Evolutionary conservation across 1,140 invertebrate species (phyloP).

Genomic region (Branchinecta lynchi): DNA sequence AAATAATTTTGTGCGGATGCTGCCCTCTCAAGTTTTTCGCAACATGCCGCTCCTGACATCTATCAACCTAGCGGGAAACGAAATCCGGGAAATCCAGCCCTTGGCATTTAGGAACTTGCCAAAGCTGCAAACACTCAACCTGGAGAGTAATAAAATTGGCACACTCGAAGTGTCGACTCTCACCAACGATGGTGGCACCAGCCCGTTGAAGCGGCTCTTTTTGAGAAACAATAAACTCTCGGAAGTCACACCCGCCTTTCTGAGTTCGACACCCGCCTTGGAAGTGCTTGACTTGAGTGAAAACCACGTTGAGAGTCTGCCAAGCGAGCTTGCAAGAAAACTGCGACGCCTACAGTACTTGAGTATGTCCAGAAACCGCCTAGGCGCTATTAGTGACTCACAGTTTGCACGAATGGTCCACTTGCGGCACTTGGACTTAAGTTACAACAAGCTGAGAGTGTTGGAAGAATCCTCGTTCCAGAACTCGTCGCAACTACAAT

Average conservation of each 20-base stretch:
- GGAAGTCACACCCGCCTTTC: slow-evolving; percentile 61
- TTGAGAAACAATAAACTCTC: slow-evolving; percentile 43
- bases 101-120: slow-evolving; percentile 28
- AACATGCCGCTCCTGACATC: slow-evolving; percentile 28
- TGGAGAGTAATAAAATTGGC: slow-evolving; percentile 29
- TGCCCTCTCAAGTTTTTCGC: slow-evolving; percentile 28
- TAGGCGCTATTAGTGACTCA: slow-evolving; percentile 24
- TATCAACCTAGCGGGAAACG: slow-evolving; percentile 30
- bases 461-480: slow-evolving; percentile 71
- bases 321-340: slow-evolving; percentile 29
- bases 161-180: slow-evolving; percentile 13
- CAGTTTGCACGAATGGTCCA: slow-evolving; percentile 21
- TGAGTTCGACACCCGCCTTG: slow-evolving; percentile 44
- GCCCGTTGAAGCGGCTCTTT: slow-evolving; percentile 21
- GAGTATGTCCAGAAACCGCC: slow-evolving; percentile 19
- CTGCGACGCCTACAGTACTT: slow-evolving; percentile 49
- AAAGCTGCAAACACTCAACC: slow-evolving; percentile 27
- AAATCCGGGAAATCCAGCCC: slow-evolving; percentile 27
- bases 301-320: slow-evolving; percentile 43
- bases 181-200: slow-evolving; percentile 21
- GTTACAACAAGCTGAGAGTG: slow-evolving; percentile 52
- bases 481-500: slow-evolving; percentile 71
- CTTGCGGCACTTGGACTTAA: slow-evolving; percentile 45
- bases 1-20: slow-evolving; percentile 27
- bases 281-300: slow-evolving; percentile 54